Evolutionary conservation across 2,888 invertebrate species (phyloP).

Genomic region (Dryomyza anilis): DNA sequence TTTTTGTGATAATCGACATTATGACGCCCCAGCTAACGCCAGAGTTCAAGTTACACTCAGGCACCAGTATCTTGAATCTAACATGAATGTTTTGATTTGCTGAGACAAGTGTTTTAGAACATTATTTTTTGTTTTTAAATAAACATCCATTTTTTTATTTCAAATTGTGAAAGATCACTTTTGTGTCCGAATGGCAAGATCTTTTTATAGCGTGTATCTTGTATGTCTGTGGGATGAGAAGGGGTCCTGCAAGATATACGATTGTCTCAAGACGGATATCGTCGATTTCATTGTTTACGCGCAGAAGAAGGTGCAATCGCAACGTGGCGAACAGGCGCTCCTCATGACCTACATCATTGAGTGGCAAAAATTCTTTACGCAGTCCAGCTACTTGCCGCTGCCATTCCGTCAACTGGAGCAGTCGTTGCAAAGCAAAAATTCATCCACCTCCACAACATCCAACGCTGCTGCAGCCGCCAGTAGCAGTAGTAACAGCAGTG

Average conservation of each 20-base stretch:
- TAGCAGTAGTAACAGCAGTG: too few species aligned
- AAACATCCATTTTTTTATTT: too few species aligned
- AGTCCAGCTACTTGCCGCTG: slow-evolving; percentile 95
- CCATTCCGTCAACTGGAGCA: slow-evolving; percentile 93
- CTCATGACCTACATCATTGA: slow-evolving; percentile 96
- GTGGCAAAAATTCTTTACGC: slow-evolving; percentile 98
- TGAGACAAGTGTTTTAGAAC: too few species aligned
- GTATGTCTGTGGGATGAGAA: slow-evolving; percentile 98
- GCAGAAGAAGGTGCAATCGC: slow-evolving; percentile 85
- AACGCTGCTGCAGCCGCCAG: slow-evolving; percentile 32
- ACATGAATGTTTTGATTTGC: too few species aligned
- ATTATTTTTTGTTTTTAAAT: too few species aligned
- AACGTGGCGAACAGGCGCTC: slow-evolving; percentile 93
- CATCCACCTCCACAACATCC: slow-evolving; percentile 47
- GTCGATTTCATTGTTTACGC: slow-evolving; percentile 93
- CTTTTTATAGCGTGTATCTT: slow-evolving; percentile 94
- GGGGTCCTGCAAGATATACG: slow-evolving; percentile 85
- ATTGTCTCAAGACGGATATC: slow-evolving; percentile 89
- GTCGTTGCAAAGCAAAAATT: slow-evolving; percentile 73
- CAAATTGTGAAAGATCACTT: too few species aligned
- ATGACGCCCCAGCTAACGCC: too few species aligned
- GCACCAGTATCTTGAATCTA: too few species aligned
- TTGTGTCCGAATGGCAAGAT: slow-evolving; percentile 97
- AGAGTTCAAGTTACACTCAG: too few species aligned
- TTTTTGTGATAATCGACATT: too few species aligned